These are phyloP conservation scores for Julus scanicus DNA, from an alignment of 2,888 invertebrate genomes.

Conservation along the genomic window DNA sequence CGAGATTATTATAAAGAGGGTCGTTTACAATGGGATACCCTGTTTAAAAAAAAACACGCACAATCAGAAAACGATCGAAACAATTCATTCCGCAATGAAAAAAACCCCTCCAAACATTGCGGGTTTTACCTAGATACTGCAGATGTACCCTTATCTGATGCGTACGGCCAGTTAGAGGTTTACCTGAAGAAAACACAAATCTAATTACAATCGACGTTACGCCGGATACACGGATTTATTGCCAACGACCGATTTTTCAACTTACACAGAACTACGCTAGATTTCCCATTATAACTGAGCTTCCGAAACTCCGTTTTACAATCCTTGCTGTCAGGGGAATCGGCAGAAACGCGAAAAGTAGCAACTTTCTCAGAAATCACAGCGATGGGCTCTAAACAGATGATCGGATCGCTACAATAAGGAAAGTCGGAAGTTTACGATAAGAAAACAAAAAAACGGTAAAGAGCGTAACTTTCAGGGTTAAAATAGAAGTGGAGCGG, in stretches of 20 bases:
- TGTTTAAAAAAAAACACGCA: constrained; percentile 63
- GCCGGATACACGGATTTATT: not conserved
- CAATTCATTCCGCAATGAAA: not conserved
- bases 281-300: constrained; percentile 86
- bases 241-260: not conserved
- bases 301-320: constrained; percentile 91
- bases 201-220: not conserved
- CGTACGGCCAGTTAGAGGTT: constrained; percentile 96
- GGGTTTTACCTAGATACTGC: constrained; percentile 85
- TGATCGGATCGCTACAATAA: constrained; percentile 76
- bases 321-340: constrained; percentile 90
- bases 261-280: constrained; percentile 90
- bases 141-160: constrained; percentile 99
- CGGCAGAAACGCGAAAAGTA: constrained; percentile 91
- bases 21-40: constrained; percentile 98
- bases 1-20: constrained; percentile 94
- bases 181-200: constrained; percentile 47
- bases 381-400: constrained; percentile 90
- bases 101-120: not conserved
- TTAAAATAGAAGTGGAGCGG: not conserved
- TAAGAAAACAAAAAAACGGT: not conserved
- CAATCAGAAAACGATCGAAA: not conserved
- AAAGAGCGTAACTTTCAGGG: not conserved
- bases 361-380: constrained; percentile 96
- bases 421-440: not conserved